These are phyloP conservation scores for Crematogaster levior DNA, from an alignment of 2,888 invertebrate genomes.

Conservation along the genomic window DNA sequence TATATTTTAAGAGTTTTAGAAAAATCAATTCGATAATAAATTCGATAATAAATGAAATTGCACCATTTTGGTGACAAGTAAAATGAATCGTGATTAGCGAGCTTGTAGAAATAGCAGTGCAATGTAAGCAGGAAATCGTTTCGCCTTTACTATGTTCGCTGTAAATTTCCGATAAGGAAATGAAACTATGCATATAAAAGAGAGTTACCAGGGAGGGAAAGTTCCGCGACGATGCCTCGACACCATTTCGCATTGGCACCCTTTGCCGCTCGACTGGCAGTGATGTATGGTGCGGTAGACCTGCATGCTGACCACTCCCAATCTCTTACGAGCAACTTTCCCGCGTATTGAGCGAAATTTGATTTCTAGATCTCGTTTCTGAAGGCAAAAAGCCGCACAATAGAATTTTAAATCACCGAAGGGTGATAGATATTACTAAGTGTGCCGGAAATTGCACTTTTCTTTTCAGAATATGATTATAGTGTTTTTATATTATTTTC, in stretches of 20 bases:
- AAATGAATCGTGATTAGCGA: neutral
- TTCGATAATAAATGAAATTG: neutral
- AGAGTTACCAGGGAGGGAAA: conserved; percentile 74
- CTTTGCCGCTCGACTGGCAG: conserved; percentile 74
- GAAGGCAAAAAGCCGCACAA: conserved; percentile 26
- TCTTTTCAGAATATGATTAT: neutral
- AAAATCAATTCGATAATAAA: neutral
- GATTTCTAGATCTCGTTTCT: conserved; percentile 37
- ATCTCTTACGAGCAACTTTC: conserved; percentile 29
- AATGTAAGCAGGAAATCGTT: neutral
- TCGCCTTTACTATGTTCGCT: conserved; percentile 17
- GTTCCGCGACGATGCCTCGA: conserved; percentile 76
- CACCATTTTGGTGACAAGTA: neutral
- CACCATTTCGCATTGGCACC: conserved; percentile 81
- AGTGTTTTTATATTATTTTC: neutral
- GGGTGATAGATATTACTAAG: conserved; percentile 1
- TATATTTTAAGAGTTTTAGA: neutral
- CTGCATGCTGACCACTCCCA: conserved; percentile 72
- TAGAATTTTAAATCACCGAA: conserved; percentile 41
- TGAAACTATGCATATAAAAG: conserved; percentile 85
- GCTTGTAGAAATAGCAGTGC: neutral
- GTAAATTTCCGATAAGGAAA: conserved; percentile 84
- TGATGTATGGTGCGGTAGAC: conserved; percentile 81
- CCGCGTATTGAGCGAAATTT: conserved; percentile 38
- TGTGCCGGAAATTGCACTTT: conserved; percentile 27